Percentiles rank a stretch among this genome's conserved stretches.
These are phyloP conservation scores for Contarinia nasturtii DNA, from an alignment of 1,140 invertebrate species.

Conservation along the genomic window DNA sequence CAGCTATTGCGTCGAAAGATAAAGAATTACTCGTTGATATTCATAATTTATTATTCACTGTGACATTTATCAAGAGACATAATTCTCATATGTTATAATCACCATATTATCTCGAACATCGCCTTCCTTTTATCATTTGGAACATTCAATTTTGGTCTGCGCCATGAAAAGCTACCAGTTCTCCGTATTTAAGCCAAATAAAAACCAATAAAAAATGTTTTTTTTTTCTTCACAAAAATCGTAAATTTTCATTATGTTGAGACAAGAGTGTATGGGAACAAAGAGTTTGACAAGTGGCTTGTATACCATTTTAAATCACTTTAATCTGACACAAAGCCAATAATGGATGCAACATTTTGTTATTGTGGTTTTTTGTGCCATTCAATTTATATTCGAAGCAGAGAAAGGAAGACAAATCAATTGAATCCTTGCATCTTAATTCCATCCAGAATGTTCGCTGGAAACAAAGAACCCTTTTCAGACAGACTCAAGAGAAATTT, in stretches of 20 bases:
- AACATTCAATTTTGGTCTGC: no score
- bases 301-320: background rate
- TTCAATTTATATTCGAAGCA: background rate
- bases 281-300: background rate
- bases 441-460: background rate
- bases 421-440: background rate
- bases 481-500: no score
- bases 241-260: background rate
- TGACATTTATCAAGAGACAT: background rate
- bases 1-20: no score
- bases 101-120: background rate
- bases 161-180: no score
- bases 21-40: no score
- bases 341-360: background rate
- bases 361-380: no score
- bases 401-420: background rate
- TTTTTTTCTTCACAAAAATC: background rate
- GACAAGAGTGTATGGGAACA: background rate
- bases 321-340: background rate
- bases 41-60: no score
- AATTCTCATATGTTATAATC: background rate
- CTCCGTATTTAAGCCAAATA: no score
- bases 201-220: background rate
- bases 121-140: background rate
- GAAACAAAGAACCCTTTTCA: background rate